Conservation (phyloP, 92 coral and sea anemone genomes). For the Siderastrea radians region DNA sequence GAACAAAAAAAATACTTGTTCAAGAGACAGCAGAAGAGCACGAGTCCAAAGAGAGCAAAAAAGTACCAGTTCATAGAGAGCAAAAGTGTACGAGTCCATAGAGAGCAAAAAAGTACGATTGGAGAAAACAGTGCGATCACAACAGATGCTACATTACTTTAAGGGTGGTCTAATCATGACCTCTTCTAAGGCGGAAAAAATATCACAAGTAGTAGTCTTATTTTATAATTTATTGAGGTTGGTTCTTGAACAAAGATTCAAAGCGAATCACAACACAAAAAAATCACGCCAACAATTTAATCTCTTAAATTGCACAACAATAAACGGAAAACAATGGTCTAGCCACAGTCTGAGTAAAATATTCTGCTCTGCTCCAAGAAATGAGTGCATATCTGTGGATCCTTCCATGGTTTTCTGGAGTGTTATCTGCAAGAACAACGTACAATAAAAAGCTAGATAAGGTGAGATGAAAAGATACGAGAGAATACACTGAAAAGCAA, state of each 20-base stretch:
- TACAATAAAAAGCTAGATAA: not conserved
- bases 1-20: no score
- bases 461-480: not conserved
- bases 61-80: no score
- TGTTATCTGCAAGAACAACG: not conserved
- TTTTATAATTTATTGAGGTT: no score
- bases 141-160: no score
- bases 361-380: not conserved
- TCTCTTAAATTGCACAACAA: constrained; percentile 1
- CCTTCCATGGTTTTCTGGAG: not conserved
- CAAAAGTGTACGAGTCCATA: no score
- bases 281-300: constrained; percentile 9
- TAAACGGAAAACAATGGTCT: not conserved
- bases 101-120: no score
- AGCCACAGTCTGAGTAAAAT: constrained; percentile 1
- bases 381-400: not conserved
- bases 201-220: no score
- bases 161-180: no score
- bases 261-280: not conserved
- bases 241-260: not conserved
- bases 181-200: no score
- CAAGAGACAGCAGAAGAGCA: no score
- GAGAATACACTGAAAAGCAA: not conserved
- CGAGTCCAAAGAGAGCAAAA: no score
- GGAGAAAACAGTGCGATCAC: no score